Conservation (phyloP, 2,797 vertebrate genomes). For the Lagocephalus sceleratus region DNA sequence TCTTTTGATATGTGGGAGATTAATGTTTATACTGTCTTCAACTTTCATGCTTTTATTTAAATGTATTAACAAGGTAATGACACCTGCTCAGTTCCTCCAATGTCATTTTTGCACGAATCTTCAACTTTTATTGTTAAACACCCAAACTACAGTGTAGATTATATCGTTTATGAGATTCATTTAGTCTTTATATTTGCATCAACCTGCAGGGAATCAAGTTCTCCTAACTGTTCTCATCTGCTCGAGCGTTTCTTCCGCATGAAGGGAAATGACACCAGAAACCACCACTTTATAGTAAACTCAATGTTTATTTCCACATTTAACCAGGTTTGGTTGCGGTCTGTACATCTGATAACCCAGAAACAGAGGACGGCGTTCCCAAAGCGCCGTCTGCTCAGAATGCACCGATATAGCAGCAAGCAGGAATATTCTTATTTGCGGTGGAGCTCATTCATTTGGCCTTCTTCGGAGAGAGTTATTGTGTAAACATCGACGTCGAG, state of each 20-base stretch:
- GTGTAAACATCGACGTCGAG: constrained; percentile 78
- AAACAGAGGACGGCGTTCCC: constrained; percentile 61
- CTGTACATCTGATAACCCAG: constrained; percentile 71
- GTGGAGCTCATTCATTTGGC: constrained; percentile 69
- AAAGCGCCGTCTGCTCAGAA: constrained; percentile 48
- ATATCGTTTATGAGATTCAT: no score
- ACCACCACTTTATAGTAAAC: constrained; percentile 49
- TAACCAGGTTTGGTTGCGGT: constrained; percentile 62
- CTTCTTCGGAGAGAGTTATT: constrained; percentile 55
- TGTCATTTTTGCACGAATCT: no score
- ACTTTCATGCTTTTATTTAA: no score
- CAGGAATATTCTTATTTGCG: constrained; percentile 44
- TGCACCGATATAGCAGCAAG: constrained; percentile 50
- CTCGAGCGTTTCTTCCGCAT: no score
- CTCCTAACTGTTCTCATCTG: no score
- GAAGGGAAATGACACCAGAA: background rate
- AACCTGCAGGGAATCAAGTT: no score
- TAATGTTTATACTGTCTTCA: no score
- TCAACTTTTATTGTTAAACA: no score
- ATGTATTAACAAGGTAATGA: no score
- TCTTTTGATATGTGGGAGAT: constrained; percentile 17
- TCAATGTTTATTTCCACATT: constrained; percentile 80
- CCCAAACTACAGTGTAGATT: no score
- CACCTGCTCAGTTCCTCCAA: no score
- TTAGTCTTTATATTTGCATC: no score